These are phyloP conservation scores for Craseonycteris thonglongyai DNA, from an alignment of 2,113 vertebrate genomes.

Conservation along the genomic window DNA sequence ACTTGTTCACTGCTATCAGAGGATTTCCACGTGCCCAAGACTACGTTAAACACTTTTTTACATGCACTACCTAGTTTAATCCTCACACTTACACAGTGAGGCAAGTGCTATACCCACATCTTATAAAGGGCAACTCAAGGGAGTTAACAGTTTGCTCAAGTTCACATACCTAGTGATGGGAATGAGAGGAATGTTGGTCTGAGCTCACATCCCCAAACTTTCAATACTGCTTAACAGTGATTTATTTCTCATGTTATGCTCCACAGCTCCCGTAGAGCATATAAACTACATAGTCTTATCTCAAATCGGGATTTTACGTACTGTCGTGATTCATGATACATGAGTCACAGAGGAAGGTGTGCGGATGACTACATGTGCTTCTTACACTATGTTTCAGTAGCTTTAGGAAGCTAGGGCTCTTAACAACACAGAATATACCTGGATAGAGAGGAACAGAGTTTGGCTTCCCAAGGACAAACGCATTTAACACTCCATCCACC, in stretches of 20 bases:
- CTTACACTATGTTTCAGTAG: neutral
- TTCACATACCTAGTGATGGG: neutral
- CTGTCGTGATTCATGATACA: neutral
- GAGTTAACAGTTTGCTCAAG: neutral
- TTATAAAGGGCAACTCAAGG: neutral
- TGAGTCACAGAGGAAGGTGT: neutral
- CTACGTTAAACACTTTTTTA: neutral
- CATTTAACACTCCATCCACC: constrained; percentile 83
- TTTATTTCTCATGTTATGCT: neutral
- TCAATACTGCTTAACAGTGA: neutral
- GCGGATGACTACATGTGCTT: neutral
- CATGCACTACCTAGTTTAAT: neutral
- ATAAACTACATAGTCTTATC: neutral
- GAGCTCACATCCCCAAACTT: neutral
- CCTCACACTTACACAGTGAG: neutral
- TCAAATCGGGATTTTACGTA: neutral
- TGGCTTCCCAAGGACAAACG: constrained; percentile 64
- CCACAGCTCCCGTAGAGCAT: neutral
- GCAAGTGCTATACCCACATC: neutral
- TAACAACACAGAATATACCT: constrained; percentile 74
- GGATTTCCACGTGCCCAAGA: neutral
- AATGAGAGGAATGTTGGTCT: neutral
- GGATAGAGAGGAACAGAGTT: constrained; percentile 72
- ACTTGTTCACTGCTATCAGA: neutral
- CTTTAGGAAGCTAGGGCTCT: neutral